Conservation (phyloP, 2,113 vertebrate genomes). For the Fregetta grallaria region DNA sequence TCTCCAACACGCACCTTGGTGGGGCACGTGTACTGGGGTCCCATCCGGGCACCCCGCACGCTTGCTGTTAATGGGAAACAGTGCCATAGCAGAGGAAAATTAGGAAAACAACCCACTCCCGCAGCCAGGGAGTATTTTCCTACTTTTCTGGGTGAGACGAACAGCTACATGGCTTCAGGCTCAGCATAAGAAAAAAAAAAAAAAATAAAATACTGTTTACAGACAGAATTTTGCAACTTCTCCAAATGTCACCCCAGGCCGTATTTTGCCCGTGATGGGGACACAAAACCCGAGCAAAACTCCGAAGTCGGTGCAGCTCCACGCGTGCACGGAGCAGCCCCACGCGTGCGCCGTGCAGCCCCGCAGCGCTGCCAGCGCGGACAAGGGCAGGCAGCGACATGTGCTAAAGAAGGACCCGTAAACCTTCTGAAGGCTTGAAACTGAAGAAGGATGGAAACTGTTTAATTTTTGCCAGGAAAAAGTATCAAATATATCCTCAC, state of each 20-base stretch:
- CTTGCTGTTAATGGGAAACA: not conserved
- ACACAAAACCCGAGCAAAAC: not conserved
- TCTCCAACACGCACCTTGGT: not conserved
- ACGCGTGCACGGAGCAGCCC: not conserved
- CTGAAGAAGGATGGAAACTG: conserved; percentile 55
- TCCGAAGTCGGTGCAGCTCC: not conserved
- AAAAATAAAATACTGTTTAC: not conserved
- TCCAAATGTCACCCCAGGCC: conserved; percentile 8
- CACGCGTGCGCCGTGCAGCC: no score
- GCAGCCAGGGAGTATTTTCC: not conserved
- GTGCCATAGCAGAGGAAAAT: not conserved
- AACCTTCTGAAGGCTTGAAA: conserved; percentile 13
- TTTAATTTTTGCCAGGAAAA: conserved; percentile 53
- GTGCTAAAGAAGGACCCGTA: not conserved
- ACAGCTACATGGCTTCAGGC: not conserved
- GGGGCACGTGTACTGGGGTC: rapidly evolving
- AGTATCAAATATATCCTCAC: conserved; percentile 48
- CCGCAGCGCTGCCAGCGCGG: not conserved
- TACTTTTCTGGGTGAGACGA: not conserved
- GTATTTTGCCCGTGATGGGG: not conserved
- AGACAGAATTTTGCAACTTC: conserved; percentile 44
- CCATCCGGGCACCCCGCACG: not conserved
- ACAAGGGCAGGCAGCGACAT: not conserved
- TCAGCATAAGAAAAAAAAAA: not conserved
- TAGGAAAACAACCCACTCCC: not conserved